A percentile compares a stretch with the other conserved stretches of the same genome.
phyloP scores from a whole-genome alignment of 1,140 invertebrate genomes.

The Maniola jurtina region DNA sequence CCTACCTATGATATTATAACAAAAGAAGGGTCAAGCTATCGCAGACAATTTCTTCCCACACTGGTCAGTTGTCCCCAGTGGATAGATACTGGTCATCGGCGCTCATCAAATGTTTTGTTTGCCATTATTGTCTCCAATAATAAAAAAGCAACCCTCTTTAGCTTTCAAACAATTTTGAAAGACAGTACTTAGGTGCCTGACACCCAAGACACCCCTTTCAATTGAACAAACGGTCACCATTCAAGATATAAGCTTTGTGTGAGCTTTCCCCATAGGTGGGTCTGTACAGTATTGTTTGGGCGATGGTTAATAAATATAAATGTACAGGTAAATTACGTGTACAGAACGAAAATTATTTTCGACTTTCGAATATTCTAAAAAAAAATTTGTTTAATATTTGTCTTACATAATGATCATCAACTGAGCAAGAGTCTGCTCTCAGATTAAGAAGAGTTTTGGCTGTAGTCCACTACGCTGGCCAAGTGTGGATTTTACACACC shows the following conservation, averaged over 20 bases:
- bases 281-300: slow-evolving; percentile 22
- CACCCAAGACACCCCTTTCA: slow-evolving; percentile 59
- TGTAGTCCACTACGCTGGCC: too few species aligned
- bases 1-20: slow-evolving; percentile 39
- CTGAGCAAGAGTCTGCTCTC: too few species aligned
- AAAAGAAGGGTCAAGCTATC: slow-evolving; percentile 65
- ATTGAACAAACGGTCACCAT: slow-evolving; percentile 53
- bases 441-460: too few species aligned
- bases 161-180: slow-evolving; percentile 53
- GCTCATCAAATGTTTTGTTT: slow-evolving; percentile 68
- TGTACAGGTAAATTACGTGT: background rate
- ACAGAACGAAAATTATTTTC: background rate
- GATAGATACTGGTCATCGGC: slow-evolving; percentile 65
- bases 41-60: slow-evolving; percentile 46
- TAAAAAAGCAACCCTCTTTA: slow-evolving; percentile 63
- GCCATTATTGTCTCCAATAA: slow-evolving; percentile 48
- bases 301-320: slow-evolving; percentile 2
- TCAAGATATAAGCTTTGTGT: slow-evolving; percentile 29
- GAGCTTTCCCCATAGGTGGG: slow-evolving; percentile 44
- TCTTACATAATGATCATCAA: too few species aligned
- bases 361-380: too few species aligned
- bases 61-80: slow-evolving; percentile 48
- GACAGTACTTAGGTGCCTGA: slow-evolving; percentile 53
- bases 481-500: too few species aligned
- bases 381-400: too few species aligned